Evolutionary conservation across 2,113 vertebrate genomes (phyloP).

Genomic region (Trematomus loennbergii): DNA sequence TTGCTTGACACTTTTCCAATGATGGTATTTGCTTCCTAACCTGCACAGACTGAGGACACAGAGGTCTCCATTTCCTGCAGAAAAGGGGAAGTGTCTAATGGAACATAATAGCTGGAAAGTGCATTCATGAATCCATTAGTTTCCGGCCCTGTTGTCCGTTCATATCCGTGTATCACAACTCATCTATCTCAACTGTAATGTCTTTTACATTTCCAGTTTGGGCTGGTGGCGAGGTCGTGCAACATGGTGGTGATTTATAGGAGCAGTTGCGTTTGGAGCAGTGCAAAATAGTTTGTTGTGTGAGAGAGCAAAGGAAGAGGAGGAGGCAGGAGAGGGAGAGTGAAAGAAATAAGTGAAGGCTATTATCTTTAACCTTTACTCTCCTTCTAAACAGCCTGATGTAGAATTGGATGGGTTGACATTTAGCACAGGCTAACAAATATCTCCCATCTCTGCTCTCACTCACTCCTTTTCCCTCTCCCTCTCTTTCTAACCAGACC

Average conservation of each 20-base stretch:
- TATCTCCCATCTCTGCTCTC: constrained; percentile 17
- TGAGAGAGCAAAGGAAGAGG: neutral
- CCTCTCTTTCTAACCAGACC: neutral
- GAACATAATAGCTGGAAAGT: neutral
- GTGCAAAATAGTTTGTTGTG: neutral
- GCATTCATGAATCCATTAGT: constrained; percentile 16
- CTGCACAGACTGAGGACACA: neutral
- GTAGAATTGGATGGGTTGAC: constrained; percentile 63
- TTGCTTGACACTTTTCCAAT: constrained; percentile 21
- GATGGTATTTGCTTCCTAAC: constrained; percentile 31
- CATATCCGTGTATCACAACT: neutral
- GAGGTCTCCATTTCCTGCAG: too few relatives aligned
- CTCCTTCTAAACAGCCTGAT: constrained; percentile 43
- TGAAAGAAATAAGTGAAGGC: neutral
- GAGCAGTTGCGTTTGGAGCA: neutral
- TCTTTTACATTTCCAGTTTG: constrained; percentile 22
- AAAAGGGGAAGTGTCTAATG: neutral
- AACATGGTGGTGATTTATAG: constrained; percentile 1
- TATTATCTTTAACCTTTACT: constrained; percentile 49
- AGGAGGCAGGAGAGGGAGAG: neutral
- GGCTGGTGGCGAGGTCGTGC: neutral
- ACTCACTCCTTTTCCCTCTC: neutral
- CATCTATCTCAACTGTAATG: constrained; percentile 5
- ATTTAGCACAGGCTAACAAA: constrained; percentile 58
- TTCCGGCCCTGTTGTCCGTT: neutral